phyloP scores from a whole-genome alignment of 2,113 vertebrate genomes.

The Pelobates fuscus region DNA sequence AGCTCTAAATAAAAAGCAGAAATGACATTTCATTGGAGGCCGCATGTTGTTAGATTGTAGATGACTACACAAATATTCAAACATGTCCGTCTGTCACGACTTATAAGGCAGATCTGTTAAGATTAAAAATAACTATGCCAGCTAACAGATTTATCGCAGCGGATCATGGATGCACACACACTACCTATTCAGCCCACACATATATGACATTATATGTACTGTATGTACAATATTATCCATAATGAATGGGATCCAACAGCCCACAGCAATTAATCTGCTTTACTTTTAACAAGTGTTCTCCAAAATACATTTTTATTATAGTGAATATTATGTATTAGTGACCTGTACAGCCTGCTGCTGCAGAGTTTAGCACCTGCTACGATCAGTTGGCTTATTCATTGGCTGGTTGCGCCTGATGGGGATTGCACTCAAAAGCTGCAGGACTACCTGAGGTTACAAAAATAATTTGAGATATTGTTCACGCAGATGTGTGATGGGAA shows the following conservation, averaged over 20 bases:
- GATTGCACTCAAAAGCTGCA: background rate
- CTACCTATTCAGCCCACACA: background rate
- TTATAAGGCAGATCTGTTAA: background rate
- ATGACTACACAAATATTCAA: too few relatives aligned
- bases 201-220: background rate
- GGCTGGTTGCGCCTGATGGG: background rate
- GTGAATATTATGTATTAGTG: too few relatives aligned
- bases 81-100: too few relatives aligned
- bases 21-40: too few relatives aligned
- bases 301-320: too few relatives aligned
- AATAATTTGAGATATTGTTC: too few relatives aligned
- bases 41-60: too few relatives aligned
- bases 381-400: too few relatives aligned
- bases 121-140: slow-evolving; percentile 14
- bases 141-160: slow-evolving; percentile 5
- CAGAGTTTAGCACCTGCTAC: too few relatives aligned
- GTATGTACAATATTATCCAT: background rate
- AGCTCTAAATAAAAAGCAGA: too few relatives aligned
- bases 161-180: slow-evolving; percentile 20
- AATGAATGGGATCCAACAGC: background rate
- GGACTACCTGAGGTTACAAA: background rate
- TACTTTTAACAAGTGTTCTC: background rate
- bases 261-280: background rate
- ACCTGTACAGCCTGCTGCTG: too few relatives aligned
- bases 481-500: too few relatives aligned